Conservation (phyloP, 2,113 vertebrate genomes). For the Triplophysa tibetana region DNA sequence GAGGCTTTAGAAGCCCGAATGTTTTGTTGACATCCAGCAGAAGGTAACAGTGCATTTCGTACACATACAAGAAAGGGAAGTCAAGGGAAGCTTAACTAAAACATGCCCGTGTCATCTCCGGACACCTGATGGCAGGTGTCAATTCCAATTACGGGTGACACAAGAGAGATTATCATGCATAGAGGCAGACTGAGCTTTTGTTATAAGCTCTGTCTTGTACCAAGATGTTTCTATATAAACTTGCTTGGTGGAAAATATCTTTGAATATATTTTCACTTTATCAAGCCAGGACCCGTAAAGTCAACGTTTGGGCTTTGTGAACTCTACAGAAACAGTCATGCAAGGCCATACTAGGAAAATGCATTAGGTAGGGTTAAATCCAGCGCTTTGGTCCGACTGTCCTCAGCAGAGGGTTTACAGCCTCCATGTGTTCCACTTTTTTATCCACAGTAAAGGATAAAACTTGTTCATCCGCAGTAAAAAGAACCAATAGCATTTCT, state of each 20-base stretch:
- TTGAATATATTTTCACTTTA: too few species aligned
- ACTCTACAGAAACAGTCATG: constrained; percentile 22
- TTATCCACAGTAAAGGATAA: constrained; percentile 5
- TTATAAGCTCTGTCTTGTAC: not conserved
- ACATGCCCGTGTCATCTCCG: constrained; percentile 52
- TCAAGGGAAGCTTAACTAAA: constrained; percentile 27
- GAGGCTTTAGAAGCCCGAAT: not conserved
- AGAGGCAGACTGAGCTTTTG: not conserved
- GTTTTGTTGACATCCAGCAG: constrained; percentile 47
- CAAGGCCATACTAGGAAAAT: constrained; percentile 56
- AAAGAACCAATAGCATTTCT: not conserved
- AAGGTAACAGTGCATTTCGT: constrained; percentile 47
- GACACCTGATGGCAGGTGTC: constrained; percentile 81
- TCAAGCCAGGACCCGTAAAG: too few species aligned
- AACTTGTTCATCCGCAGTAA: constrained; percentile 16
- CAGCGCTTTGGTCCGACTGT: constrained; percentile 47
- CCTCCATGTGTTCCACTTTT: not conserved
- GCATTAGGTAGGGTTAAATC: constrained; percentile 61
- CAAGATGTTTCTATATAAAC: too few species aligned
- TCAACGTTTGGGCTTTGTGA: too few species aligned
- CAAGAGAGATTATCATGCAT: constrained; percentile 65
- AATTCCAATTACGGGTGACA: constrained; percentile 75
- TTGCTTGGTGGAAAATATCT: too few species aligned
- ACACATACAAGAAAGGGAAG: constrained; percentile 22
- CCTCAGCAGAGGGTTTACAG: constrained; percentile 41